These are phyloP conservation scores for Parauchenoglanis punctatus DNA, from an alignment of 2,797 vertebrate genomes.

Conservation along the genomic window DNA sequence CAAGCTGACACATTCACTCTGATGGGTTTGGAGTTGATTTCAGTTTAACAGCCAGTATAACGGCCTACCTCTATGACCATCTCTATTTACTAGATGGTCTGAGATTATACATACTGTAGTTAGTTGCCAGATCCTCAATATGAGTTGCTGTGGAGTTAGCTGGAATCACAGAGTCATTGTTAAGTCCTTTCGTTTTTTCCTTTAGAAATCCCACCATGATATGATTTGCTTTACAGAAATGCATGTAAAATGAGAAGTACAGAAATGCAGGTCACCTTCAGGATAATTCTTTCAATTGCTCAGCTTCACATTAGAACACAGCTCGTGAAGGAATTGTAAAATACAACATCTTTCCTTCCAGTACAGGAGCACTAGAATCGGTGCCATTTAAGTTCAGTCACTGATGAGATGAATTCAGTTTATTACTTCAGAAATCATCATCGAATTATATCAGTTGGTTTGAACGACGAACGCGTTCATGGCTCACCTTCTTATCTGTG, in stretches of 20 bases:
- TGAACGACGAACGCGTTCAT: not conserved
- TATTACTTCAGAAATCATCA: not conserved
- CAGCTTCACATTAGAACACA: not conserved
- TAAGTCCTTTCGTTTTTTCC: not conserved
- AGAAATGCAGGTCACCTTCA: not conserved
- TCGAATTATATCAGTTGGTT: not conserved
- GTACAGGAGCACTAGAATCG: not conserved
- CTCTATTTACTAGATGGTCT: slow-evolving; percentile 11
- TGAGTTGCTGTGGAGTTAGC: slow-evolving; percentile 4
- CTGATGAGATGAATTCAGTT: not conserved
- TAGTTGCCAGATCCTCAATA: slow-evolving; percentile 34
- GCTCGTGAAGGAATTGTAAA: not conserved
- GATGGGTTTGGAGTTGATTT: not conserved
- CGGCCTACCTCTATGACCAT: not conserved
- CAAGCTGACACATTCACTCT: not conserved
- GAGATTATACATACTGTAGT: slow-evolving; percentile 44
- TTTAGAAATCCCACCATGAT: not conserved
- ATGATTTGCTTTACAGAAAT: not conserved
- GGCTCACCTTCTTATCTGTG: not conserved
- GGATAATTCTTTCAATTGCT: not conserved
- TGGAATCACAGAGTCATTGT: not conserved
- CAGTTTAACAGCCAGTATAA: not conserved
- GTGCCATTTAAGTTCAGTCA: not conserved
- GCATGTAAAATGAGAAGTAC: not conserved
- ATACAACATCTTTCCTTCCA: not conserved